These are phyloP conservation scores for Trisateles emortualis DNA, from an alignment of 2,888 invertebrate genomes.

Conservation along the genomic window DNA sequence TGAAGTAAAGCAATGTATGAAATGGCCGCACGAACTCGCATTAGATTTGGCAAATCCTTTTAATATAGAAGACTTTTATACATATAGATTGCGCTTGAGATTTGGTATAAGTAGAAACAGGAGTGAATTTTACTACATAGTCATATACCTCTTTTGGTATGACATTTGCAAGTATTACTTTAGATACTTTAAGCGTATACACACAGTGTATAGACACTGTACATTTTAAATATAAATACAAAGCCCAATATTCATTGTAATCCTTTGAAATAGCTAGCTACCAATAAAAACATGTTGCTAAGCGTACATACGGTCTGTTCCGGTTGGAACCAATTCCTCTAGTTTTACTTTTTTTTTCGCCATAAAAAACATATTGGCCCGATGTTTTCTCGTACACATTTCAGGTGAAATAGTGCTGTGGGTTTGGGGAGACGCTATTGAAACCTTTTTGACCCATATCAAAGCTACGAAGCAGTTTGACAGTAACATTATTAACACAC, in stretches of 20 bases:
- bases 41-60: too few species aligned
- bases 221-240: constrained; percentile 6
- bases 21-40: too few species aligned
- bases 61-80: too few species aligned
- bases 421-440: constrained; percentile 60
- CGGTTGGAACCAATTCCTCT: constrained; percentile 50
- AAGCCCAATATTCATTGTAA: constrained; percentile 26
- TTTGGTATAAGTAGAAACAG: too few species aligned
- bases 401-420: constrained; percentile 64
- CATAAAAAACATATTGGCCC: constrained; percentile 65
- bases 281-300: constrained; percentile 50
- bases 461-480: constrained; percentile 70
- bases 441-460: constrained; percentile 76
- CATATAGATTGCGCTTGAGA: too few species aligned
- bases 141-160: too few species aligned
- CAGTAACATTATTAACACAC: constrained; percentile 79
- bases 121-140: too few species aligned
- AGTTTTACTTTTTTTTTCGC: constrained; percentile 50
- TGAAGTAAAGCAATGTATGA: too few species aligned
- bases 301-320: constrained; percentile 45
- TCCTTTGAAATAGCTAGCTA: constrained; percentile 33
- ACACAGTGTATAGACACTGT: too few species aligned
- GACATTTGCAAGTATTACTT: too few species aligned
- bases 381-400: constrained; percentile 57
- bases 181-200: too few species aligned